Evolutionary conservation across 2,797 vertebrate species (phyloP).

Genomic region (Zalophus californianus): DNA sequence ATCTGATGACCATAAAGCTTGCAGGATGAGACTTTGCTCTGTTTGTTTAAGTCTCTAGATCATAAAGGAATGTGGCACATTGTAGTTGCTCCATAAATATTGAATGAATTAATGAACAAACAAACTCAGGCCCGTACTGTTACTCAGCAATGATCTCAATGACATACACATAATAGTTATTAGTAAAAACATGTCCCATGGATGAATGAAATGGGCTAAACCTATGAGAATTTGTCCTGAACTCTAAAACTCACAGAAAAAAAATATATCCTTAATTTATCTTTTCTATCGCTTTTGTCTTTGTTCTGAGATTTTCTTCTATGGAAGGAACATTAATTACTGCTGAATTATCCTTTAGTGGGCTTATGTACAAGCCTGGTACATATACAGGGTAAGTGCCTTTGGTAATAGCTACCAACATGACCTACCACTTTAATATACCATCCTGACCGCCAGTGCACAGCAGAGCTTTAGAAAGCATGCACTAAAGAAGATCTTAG

Average conservation of each 20-base stretch:
- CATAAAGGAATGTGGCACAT: background rate
- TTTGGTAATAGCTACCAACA: background rate
- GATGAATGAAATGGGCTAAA: background rate
- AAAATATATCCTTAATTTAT: background rate
- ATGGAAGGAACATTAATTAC: background rate
- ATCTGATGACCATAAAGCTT: background rate
- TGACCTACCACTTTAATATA: background rate
- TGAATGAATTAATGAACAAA: background rate
- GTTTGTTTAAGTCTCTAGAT: background rate
- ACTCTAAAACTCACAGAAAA: conserved; percentile 32
- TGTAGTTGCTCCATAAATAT: background rate
- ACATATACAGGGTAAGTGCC: background rate
- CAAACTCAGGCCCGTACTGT: background rate
- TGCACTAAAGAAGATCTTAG: background rate
- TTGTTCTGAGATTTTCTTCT: background rate
- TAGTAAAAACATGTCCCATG: background rate
- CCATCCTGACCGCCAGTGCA: rapidly evolving
- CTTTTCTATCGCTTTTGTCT: background rate
- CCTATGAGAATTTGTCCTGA: background rate
- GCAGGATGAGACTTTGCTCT: background rate
- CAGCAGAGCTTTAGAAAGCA: background rate
- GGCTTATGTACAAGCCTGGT: background rate
- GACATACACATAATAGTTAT: background rate
- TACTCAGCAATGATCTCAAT: background rate
- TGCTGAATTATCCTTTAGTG: background rate